These are phyloP conservation scores for Arion vulgaris DNA, from an alignment of 1,140 invertebrate genomes.

Conservation along the genomic window DNA sequence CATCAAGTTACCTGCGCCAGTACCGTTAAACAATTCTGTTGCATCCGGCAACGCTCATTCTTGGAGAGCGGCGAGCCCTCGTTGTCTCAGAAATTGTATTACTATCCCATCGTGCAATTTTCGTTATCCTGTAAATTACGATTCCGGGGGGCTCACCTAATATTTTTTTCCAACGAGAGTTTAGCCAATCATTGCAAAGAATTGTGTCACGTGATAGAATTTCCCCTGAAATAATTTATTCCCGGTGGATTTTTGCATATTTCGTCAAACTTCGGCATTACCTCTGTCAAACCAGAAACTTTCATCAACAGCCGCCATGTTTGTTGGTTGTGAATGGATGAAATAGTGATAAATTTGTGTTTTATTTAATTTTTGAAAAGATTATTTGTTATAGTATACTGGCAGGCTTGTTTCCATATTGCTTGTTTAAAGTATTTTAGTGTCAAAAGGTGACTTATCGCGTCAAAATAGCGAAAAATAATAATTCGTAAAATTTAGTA, in stretches of 20 bases:
- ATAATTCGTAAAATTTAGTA: constrained; percentile 40
- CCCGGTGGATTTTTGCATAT: constrained; percentile 53
- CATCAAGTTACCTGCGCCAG: constrained; percentile 31
- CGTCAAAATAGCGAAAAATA: constrained; percentile 57
- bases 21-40: constrained; percentile 38
- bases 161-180: background rate
- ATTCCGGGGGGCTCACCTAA: constrained; percentile 33
- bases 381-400: constrained; percentile 35
- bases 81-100: constrained; percentile 38
- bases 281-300: constrained; percentile 85
- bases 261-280: constrained; percentile 82
- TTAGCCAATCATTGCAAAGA: constrained; percentile 46
- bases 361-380: constrained; percentile 43
- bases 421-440: constrained; percentile 47
- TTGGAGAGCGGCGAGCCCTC: constrained; percentile 32
- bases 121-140: constrained; percentile 36
- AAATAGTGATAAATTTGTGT: constrained; percentile 45
- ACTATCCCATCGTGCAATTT: constrained; percentile 38
- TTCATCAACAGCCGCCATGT: constrained; percentile 94
- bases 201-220: constrained; percentile 56
- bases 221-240: constrained; percentile 62
- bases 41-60: constrained; percentile 36
- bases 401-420: constrained; percentile 39
- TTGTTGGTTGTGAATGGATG: constrained; percentile 79
- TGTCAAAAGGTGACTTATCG: constrained; percentile 40